Evolutionary conservation across 1,140 invertebrate genomes (phyloP).

Genomic region (Campoletis sonorensis): DNA sequence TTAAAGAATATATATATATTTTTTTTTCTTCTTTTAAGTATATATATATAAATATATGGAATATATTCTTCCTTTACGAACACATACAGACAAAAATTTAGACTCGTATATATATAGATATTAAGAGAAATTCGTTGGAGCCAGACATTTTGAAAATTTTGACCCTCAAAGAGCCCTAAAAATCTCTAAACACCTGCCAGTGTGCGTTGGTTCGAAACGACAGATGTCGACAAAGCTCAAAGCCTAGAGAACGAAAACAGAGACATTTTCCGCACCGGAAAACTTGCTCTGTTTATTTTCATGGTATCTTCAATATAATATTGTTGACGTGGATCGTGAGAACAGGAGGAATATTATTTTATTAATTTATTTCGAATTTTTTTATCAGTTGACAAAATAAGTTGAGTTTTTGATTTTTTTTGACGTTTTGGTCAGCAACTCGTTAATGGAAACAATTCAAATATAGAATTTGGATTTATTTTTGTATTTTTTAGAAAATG

Average conservation of each 20-base stretch:
- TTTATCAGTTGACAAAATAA: no score
- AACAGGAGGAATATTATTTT: no score
- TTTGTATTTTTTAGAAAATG: no score
- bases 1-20: no score
- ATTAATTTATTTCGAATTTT: no score
- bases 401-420: no score
- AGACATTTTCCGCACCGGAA: not conserved
- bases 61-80: not conserved
- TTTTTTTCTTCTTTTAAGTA: no score
- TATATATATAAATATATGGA: not conserved
- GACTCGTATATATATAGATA: not conserved
- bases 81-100: not conserved
- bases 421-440: no score
- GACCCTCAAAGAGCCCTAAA: not conserved
- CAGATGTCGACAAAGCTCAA: not conserved
- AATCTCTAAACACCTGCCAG: conserved; percentile 20
- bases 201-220: not conserved
- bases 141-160: not conserved
- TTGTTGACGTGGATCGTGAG: no score
- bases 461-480: no score
- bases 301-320: no score
- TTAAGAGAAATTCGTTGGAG: not conserved
- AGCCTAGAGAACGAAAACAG: not conserved
- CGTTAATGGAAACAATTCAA: no score
- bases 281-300: not conserved